A percentile compares a stretch with the other conserved stretches of the same genome.
phyloP scores from a whole-genome alignment of 2,888 invertebrate genomes.

The Furcula furcula region DNA sequence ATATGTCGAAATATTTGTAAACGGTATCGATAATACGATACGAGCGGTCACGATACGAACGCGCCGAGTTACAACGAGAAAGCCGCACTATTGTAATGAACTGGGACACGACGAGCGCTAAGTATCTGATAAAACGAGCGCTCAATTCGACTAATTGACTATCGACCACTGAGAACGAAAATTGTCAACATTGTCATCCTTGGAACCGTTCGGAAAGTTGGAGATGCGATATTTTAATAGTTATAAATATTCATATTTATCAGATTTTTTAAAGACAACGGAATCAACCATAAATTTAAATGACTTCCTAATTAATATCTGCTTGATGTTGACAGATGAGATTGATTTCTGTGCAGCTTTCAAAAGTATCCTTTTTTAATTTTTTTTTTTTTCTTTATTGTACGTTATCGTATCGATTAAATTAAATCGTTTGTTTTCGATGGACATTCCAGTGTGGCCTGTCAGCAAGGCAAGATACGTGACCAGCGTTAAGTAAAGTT shows the following conservation, averaged over 20 bases:
- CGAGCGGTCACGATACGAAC: conserved; percentile 50
- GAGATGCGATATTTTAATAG: conserved; percentile 9
- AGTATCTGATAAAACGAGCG: conserved; percentile 40
- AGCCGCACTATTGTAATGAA: conserved; percentile 46
- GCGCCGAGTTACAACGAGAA: conserved; percentile 36
- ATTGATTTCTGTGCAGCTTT: conserved; percentile 4
- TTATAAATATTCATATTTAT: conserved; percentile 25
- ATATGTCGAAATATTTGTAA: conserved; percentile 78
- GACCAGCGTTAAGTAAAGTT: conserved; percentile 40
- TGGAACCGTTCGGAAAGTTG: conserved; percentile 3
- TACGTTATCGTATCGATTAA: conserved; percentile 6
- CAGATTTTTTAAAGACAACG: conserved; percentile 23
- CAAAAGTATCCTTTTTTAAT: conserved; percentile 7
- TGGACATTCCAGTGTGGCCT: conserved; percentile 26
- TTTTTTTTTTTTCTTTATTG: conserved; percentile 8
- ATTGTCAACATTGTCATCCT: conserved; percentile 14
- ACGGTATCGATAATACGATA: conserved; percentile 63
- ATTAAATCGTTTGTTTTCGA: conserved; percentile 18
- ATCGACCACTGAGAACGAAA: conserved; percentile 22
- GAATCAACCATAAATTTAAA: conserved; percentile 22
- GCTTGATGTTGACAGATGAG: conserved; percentile 12
- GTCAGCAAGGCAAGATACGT: conserved; percentile 35
- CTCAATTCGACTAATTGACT: conserved; percentile 45
- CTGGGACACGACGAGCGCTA: conserved; percentile 49
- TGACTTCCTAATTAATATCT: conserved; percentile 16